Conservation (phyloP, 1,140 invertebrate species). For the Melitaea cinxia region DNA sequence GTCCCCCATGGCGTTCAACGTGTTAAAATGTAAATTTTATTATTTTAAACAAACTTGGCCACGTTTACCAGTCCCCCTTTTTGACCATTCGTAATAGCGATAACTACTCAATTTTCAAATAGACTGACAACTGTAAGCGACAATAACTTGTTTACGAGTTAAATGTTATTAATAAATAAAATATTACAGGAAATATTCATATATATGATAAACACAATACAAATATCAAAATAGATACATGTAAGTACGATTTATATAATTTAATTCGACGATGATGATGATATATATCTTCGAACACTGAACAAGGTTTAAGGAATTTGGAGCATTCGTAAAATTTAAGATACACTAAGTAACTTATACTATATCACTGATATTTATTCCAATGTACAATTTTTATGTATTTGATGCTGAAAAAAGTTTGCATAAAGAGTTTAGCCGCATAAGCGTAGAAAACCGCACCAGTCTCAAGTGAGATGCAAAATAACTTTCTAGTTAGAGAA, state of each 20-base stretch:
- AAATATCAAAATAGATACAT: slow-evolving; percentile 55
- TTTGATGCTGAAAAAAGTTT: too few species aligned
- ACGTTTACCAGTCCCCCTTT: neutral
- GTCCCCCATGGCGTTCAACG: too few species aligned
- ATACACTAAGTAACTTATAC: neutral
- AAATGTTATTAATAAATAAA: slow-evolving; percentile 46
- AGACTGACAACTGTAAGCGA: slow-evolving; percentile 9
- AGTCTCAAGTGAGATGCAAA: too few species aligned
- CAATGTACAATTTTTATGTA: too few species aligned
- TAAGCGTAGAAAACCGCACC: too few species aligned
- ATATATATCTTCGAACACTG: slow-evolving; percentile 32
- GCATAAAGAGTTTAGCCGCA: too few species aligned
- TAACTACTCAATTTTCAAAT: neutral
- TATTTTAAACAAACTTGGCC: neutral
- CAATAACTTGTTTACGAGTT: slow-evolving; percentile 15
- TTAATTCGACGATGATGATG: slow-evolving; percentile 41
- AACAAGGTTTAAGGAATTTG: slow-evolving; percentile 9
- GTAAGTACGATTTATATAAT: slow-evolving; percentile 49
- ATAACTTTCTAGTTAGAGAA: too few species aligned
- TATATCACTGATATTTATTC: neutral
- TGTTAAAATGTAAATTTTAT: too few species aligned
- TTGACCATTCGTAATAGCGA: neutral
- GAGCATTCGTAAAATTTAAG: slow-evolving; percentile 10
- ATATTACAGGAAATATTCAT: slow-evolving; percentile 49
- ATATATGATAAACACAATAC: slow-evolving; percentile 48